Base-by-base conservation (phyloP, 2,113 vertebrate genomes). In the Ivindomyrus marchei region DNA sequence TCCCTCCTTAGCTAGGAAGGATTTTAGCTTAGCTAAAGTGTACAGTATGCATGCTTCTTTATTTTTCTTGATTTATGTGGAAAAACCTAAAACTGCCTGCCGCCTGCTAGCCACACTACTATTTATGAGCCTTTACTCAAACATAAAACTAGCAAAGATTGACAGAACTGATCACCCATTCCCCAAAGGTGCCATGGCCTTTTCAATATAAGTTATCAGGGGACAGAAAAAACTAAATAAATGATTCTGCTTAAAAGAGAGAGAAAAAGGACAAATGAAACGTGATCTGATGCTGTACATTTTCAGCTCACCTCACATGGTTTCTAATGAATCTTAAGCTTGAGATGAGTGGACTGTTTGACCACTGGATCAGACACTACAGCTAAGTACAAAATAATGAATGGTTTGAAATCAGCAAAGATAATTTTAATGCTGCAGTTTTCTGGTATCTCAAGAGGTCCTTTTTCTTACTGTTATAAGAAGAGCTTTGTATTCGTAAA, bases 261-360 rank as follows among this genome's bases (percentile, higher is more conserved):
- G 9, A 4, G 58, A 66, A 66, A 66, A 27, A 4, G 58, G 58
- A 11, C 58, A 70, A 31, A 70, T 70, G 62, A 70, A 70, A 31
- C 31, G 3, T 66, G 62, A 66, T 66, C 27, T 27, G 62, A 70
- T 13, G 27, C n/a, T 70, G 62, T 31, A 31, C n/a, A 27, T 27
- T 31, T 70, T 70, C 62, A 70, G 62, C 2, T 70, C n/a, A 27
- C 27, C 62, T 70, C 62, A 70, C 62, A 70, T 0, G 62, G n/a
- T 92, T 90, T 91, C 92, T 90, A 89, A 92, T 93, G 89, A 58
- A 85, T 92, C 80, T 90, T 15, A 88, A 91, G 91, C 91, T 89
- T 87, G 70, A 47, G 88, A 90, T 85, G 88, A 89, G 87, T 88
- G 39, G 27, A 90, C 91, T 94, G 91, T 91, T 88, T 90, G 94